Base-by-base conservation (phyloP, 2,888 invertebrate genomes). In the Ormia ochracea region DNA sequence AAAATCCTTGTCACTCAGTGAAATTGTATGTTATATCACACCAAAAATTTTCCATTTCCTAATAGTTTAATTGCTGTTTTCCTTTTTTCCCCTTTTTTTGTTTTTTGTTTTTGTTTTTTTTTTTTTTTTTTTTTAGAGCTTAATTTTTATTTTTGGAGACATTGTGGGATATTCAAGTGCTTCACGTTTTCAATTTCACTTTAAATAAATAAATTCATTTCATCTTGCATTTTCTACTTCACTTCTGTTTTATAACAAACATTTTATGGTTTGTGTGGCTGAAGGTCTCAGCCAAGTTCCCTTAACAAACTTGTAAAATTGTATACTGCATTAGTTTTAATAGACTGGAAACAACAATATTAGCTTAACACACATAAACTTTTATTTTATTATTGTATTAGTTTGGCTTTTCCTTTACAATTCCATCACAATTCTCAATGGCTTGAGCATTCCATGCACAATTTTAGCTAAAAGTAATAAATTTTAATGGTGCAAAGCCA, bases 391-490 rank as follows among this genome's bases (percentile, higher is more conserved):
- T 54, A 26, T 50, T 45, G 5, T 28, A 19, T 65, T 21, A n/a
- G 4, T 48, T 26, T 33, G 17, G 1, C 6, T 5, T 41, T 41
- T 17, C 6, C n/a, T 66, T 72, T 68, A 38, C 10, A 33, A 45
- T 31, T 6, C 4, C 43, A 19, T 10, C 5, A 19, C 9, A 10
- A 7, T 23, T 4, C 12, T 54, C 2, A 45, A 19, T 43, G 17
- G 2, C 14, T 19, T 76, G 69, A 61, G 56, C 45, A 72, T 63
- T 72, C 76, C 77, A 72, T 82, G 79, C 78, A 80, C 81, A 80
- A 81, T 81, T 82, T 78, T 78, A 81, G 76, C 74, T 81, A 74
- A 78, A 78, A 82, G 69, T 75, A 59, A 50, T 56, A 73, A 36
- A 72, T 41, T n/a, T 79, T 69, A 81, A 75, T 77, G 79, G 52